Evolutionary conservation across 2,797 vertebrate species (phyloP).

Genomic region (Protonibea diacanthus): DNA sequence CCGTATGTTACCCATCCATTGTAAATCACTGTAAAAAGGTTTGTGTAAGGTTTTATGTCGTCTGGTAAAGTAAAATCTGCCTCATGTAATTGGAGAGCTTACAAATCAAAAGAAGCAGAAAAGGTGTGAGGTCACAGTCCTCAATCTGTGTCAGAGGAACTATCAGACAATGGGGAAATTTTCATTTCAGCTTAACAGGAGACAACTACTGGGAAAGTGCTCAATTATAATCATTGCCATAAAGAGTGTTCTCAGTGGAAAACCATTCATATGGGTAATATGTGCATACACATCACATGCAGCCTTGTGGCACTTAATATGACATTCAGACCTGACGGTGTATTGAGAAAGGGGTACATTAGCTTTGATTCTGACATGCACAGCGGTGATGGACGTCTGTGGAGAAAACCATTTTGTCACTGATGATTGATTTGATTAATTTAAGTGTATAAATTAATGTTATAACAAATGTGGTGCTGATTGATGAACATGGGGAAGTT

Average conservation of each 20-base stretch:
- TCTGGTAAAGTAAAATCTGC: background rate
- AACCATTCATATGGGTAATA: background rate
- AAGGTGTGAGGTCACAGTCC: background rate
- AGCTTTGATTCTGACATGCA: background rate
- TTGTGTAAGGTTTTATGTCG: background rate
- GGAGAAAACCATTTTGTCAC: background rate
- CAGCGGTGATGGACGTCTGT: background rate
- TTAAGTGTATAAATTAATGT: background rate
- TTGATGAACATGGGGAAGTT: background rate
- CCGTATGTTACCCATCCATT: too few relatives aligned
- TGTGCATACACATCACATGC: background rate
- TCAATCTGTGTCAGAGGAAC: background rate
- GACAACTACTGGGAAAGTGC: background rate
- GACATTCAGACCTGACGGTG: background rate
- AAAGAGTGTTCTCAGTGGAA: background rate
- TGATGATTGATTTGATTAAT: background rate
- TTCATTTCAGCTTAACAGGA: background rate
- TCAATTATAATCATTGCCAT: background rate
- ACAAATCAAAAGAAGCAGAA: slow-evolving; percentile 1
- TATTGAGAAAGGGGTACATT: background rate
- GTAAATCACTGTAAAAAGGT: background rate
- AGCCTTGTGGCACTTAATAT: background rate
- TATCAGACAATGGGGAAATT: background rate
- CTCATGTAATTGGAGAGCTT: background rate
- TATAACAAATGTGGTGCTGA: background rate